Conservation (phyloP, 2,888 invertebrate genomes). For the Mantis religiosa region DNA sequence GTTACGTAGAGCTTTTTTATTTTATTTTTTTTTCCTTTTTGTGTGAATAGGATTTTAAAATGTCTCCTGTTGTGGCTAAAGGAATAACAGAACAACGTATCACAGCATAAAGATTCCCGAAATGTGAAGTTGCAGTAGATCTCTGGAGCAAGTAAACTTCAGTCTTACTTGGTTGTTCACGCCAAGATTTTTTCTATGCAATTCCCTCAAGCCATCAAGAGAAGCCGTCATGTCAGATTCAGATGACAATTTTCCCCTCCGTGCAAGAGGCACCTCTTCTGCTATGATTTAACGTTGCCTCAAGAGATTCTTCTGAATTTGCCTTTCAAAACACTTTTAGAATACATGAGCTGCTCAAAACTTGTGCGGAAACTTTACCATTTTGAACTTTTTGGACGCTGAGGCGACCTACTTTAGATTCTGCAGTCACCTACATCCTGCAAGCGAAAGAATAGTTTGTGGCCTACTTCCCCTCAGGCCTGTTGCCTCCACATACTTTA, state of each 20-base stretch:
- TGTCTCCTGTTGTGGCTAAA: too few species aligned
- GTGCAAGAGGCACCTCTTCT: neutral
- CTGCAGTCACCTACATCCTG: too few species aligned
- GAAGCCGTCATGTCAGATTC: neutral
- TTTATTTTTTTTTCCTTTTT: too few species aligned
- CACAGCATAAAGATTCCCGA: too few species aligned
- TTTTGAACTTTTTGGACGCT: neutral
- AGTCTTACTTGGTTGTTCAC: too few species aligned
- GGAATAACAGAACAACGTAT: too few species aligned
- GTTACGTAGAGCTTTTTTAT: too few species aligned
- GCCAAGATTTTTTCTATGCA: neutral
- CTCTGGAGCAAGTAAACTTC: neutral
- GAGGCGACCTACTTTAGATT: neutral
- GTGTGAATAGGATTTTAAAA: too few species aligned
- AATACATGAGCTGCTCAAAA: neutral
- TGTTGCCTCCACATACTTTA: too few species aligned
- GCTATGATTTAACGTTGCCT: neutral
- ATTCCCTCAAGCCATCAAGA: neutral
- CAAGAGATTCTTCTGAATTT: neutral
- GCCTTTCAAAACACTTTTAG: neutral
- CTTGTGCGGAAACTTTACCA: neutral
- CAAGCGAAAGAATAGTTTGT: too few species aligned
- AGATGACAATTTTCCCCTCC: neutral
- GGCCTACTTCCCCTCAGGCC: too few species aligned
- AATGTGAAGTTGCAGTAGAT: neutral